A percentile compares a stretch with the other conserved stretches of the same genome.
Conservation (phyloP, 2,888 invertebrate species). For the Xestia c-nigrum region DNA sequence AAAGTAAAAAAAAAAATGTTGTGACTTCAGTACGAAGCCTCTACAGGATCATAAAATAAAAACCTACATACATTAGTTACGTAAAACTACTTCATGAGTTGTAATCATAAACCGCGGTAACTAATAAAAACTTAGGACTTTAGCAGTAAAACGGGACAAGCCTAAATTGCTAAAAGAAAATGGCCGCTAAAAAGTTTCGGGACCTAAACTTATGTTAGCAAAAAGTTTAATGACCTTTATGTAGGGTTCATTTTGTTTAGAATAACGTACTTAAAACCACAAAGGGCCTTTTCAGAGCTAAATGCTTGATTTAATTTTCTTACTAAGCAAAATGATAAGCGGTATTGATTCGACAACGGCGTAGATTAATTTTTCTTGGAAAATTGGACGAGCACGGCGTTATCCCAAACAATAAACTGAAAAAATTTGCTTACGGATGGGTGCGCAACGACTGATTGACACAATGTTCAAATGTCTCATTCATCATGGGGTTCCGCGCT, state of each 20-base stretch:
- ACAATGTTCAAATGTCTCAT: too few relatives aligned
- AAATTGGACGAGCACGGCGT: background rate
- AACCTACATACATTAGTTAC: conserved; percentile 27
- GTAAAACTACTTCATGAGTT: conserved; percentile 26
- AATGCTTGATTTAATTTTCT: conserved; percentile 1
- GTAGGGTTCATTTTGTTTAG: background rate
- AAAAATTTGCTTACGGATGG: too few relatives aligned
- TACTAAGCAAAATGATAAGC: background rate
- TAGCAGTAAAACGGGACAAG: conserved; percentile 37
- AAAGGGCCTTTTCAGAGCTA: conserved; percentile 6
- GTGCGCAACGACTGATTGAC: too few relatives aligned
- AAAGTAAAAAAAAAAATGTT: too few relatives aligned
- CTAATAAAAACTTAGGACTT: conserved; percentile 55
- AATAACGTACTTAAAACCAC: conserved; percentile 7
- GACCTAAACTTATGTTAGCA: conserved; percentile 27
- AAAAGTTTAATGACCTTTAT: conserved; percentile 26
- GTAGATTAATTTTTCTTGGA: background rate
- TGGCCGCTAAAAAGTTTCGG: conserved; percentile 41
- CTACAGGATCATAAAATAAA: conserved; percentile 31
- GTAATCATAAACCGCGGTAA: conserved; percentile 46
- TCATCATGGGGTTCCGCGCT: too few relatives aligned
- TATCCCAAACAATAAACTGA: background rate
- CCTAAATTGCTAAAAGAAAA: conserved; percentile 48
- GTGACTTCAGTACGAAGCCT: conserved; percentile 5
- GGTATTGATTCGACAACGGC: background rate